Conservation (phyloP, 2,888 invertebrate species). For the Lepidonotus clava region DNA sequence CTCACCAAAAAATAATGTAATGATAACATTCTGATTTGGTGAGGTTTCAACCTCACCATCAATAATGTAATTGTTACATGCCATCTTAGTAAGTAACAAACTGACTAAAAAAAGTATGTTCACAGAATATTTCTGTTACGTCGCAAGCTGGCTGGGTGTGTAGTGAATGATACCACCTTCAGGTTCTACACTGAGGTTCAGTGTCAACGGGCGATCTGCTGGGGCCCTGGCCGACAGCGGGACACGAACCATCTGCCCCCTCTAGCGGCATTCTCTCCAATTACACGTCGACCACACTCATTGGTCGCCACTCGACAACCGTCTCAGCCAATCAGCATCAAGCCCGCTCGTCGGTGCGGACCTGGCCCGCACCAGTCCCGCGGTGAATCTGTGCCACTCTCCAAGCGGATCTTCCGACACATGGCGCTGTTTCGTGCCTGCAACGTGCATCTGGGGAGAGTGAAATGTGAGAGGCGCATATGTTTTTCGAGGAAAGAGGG, state of each 20-base stretch:
- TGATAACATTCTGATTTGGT: too few species aligned
- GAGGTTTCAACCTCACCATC: too few species aligned
- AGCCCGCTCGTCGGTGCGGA: not conserved
- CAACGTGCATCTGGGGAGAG: too few species aligned
- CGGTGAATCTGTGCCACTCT: not conserved
- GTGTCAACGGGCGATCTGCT: not conserved
- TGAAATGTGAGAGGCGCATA: too few species aligned
- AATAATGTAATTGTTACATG: too few species aligned
- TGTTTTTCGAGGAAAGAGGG: too few species aligned
- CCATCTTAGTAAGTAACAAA: too few species aligned
- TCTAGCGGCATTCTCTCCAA: constrained; percentile 7
- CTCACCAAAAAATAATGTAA: too few species aligned
- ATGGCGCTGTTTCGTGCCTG: too few species aligned
- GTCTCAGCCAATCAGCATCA: constrained; percentile 25
- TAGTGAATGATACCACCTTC: not conserved
- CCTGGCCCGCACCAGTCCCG: not conserved
- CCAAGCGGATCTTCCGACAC: not conserved
- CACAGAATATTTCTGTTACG: too few species aligned
- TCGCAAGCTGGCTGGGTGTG: not conserved
- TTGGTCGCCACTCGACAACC: constrained; percentile 27
- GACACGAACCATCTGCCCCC: constrained; percentile 17
- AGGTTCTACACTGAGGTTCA: not conserved
- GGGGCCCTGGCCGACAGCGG: not conserved
- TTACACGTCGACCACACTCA: not conserved
- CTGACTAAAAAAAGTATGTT: too few species aligned